phyloP scores from a whole-genome alignment of 2,888 invertebrate genomes.

The Cataglyphis rosenhaueri region DNA sequence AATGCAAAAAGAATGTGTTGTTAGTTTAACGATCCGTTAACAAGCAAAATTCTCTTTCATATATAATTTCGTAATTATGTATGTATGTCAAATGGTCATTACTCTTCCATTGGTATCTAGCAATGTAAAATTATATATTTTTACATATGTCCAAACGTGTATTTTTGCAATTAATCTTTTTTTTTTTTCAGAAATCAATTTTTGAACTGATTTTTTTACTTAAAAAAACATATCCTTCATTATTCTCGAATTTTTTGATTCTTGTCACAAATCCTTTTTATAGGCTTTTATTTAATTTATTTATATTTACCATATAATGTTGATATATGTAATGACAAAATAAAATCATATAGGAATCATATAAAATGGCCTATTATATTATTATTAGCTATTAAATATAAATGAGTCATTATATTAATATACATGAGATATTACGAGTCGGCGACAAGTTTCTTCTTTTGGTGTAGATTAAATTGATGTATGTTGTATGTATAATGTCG shows the following conservation, averaged over 20 bases:
- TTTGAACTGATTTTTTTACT: background rate
- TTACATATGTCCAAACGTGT: background rate
- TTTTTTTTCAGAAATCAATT: background rate
- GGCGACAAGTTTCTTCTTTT: conserved; percentile 13
- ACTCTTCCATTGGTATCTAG: background rate
- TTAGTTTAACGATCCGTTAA: conserved; percentile 21
- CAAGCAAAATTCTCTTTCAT: background rate
- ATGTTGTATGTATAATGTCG: background rate
- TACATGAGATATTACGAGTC: background rate
- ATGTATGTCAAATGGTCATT: background rate
- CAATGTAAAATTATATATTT: background rate
- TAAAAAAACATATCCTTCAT: background rate
- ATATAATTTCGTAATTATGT: background rate
- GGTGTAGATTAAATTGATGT: background rate
- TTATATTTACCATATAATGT: background rate
- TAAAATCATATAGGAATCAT: background rate
- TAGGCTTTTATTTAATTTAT: background rate
- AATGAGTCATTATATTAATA: background rate
- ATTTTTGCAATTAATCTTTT: background rate
- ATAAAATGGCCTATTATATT: background rate
- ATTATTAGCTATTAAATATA: background rate
- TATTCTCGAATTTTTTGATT: background rate
- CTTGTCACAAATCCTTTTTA: background rate
- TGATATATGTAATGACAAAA: background rate
- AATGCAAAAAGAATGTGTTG: background rate